Evolutionary conservation across 35 echinoderm and acorn worm species (phyloP), one percentile per base, ranked within the genome.

Genomic region (Ptychodera flava): DNA sequence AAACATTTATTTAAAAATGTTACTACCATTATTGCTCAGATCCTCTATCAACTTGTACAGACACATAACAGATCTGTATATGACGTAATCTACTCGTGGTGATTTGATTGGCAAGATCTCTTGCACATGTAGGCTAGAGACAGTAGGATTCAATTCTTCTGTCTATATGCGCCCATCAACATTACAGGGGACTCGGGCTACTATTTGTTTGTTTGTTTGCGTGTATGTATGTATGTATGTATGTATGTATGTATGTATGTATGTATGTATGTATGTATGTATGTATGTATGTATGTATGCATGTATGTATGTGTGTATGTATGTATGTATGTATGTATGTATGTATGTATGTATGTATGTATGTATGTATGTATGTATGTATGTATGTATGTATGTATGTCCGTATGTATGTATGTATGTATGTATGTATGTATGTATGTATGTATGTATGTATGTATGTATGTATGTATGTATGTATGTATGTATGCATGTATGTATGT

Each of bases 191-290:
- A n/a, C n/a, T n/a, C n/a, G n/a, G n/a, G n/a, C n/a, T n/a, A n/a
- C n/a, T 64, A 22, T 64, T 12, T 64, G 45, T 64, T 12, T 64
- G 45, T 64, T 12, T 64, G 45, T 64, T 12, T 64, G 45, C 22
- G 45, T 64, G 45, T 64, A 64, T 64, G 45, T 64, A 22, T 64
- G 45, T 64, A 64, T 64, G 45, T 64, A 22, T 64, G 45, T 12
- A 64, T 64, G 45, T 64, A 6, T 64, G 45, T 64, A 64, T 64
- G 45, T 64, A 64, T 64, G 45, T 64, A 64, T 64, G 45, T 64
- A 64, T 64, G 45, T 64, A 64, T 64, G 45, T 64, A 64, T 64
- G 45, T 64, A 64, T 64, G 45, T 64, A 64, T 64, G 45, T 64
- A 22, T 64, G 45, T 64, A 64, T 64, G 45, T 64, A 22, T 64